Percentiles rank a stretch among this genome's conserved stretches.
These are phyloP conservation scores for Hapalemur alaotrensis DNA, from an alignment of 2,797 vertebrate species.

Conservation along the genomic window DNA sequence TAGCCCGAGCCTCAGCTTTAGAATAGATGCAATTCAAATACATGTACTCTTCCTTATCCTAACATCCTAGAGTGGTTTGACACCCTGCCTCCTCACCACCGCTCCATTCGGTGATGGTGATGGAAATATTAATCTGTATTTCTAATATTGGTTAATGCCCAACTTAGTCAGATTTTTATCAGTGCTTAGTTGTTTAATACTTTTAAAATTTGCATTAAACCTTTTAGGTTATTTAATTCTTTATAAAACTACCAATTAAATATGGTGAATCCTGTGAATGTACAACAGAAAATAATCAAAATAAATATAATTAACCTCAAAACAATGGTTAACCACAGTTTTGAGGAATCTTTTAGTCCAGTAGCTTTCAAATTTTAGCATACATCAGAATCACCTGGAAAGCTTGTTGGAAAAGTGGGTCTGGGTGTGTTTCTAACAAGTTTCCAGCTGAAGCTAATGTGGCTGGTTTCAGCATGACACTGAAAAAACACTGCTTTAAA, in stretches of 20 bases:
- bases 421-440: neutral
- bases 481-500: neutral
- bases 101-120: neutral
- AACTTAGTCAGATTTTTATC: neutral
- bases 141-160: neutral
- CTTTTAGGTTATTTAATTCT: neutral
- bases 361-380: neutral
- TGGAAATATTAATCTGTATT: neutral
- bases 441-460: neutral
- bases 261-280: neutral
- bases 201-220: neutral
- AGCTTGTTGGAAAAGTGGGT: neutral
- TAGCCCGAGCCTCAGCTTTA: neutral
- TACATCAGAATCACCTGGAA: neutral
- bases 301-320: neutral
- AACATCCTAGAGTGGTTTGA: neutral
- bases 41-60: neutral
- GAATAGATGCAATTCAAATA: neutral
- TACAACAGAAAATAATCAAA: neutral
- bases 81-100: neutral
- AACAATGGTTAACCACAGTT: neutral
- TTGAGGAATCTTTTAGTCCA: neutral
- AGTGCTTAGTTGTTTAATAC: neutral
- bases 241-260: neutral
- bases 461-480: neutral